These are phyloP conservation scores for Propithecus coquereli DNA, from an alignment of 2,113 vertebrate species.

Conservation along the genomic window DNA sequence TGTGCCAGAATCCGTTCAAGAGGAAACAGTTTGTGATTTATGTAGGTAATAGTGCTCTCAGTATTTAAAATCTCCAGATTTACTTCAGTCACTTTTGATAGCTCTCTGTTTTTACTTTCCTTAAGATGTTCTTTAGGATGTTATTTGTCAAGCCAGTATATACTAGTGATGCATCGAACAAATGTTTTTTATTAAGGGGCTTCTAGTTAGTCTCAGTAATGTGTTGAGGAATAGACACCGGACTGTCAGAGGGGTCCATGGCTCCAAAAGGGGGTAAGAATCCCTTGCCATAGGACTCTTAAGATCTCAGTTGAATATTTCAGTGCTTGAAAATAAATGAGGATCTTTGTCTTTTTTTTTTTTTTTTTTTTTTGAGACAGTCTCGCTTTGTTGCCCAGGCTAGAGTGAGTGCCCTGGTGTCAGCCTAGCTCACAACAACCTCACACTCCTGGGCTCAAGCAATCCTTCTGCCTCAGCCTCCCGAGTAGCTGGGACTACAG, in stretches of 20 bases:
- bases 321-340: neutral
- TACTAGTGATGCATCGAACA: neutral
- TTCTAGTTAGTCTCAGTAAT: neutral
- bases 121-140: neutral
- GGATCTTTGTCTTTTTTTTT: neutral
- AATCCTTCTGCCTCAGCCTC: too few relatives aligned
- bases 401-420: too few relatives aligned
- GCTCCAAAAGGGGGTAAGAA: neutral
- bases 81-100: neutral
- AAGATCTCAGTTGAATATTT: neutral
- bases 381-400: too few relatives aligned
- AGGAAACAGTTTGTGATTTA: neutral
- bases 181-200: neutral
- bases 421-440: too few relatives aligned
- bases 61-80: neutral
- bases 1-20: neutral
- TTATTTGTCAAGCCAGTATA: neutral
- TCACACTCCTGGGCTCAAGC: too few relatives aligned
- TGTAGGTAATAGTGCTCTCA: fast-evolving
- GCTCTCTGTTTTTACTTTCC: neutral
- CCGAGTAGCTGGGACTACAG: too few relatives aligned
- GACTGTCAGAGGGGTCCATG: neutral
- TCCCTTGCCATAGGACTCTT: neutral
- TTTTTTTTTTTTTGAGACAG: too few relatives aligned
- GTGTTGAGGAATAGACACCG: neutral